These are phyloP conservation scores for Atethmia centrago DNA, from an alignment of 2,888 invertebrate species.

Conservation along the genomic window DNA sequence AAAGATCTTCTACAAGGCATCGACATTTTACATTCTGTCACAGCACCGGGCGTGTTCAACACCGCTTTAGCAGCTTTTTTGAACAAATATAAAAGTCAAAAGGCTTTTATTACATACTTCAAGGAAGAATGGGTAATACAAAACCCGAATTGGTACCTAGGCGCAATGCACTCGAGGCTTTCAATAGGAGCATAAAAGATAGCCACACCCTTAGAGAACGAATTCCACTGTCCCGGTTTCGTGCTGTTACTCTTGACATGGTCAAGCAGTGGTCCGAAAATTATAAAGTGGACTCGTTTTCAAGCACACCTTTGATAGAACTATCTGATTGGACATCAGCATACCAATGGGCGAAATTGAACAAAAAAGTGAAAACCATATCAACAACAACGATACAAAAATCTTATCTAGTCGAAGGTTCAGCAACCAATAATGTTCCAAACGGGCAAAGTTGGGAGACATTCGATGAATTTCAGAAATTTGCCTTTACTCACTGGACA, in stretches of 20 bases:
- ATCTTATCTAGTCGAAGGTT: too few relatives aligned
- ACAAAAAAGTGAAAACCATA: too few relatives aligned
- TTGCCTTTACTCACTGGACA: conserved; percentile 4
- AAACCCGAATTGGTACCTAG: conserved; percentile 4
- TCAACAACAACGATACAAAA: too few relatives aligned
- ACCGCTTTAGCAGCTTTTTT: neutral
- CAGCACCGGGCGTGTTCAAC: neutral
- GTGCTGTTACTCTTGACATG: neutral
- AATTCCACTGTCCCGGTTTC: neutral
- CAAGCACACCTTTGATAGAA: too few relatives aligned
- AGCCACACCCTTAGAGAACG: neutral
- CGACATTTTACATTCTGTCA: neutral
- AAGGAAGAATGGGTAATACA: neutral
- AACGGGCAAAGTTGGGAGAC: conserved; percentile 1
- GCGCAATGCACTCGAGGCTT: neutral
- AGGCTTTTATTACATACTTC: neutral
- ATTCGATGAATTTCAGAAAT: neutral
- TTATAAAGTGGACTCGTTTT: too few relatives aligned
- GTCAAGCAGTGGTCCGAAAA: neutral
- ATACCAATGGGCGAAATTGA: too few relatives aligned
- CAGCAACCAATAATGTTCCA: too few relatives aligned
- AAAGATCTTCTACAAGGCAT: neutral
- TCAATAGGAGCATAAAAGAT: too few relatives aligned
- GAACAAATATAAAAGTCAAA: too few relatives aligned
- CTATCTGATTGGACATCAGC: too few relatives aligned